These are phyloP conservation scores for Platypus cylindrus DNA, from an alignment of 2,888 invertebrate genomes.

Conservation along the genomic window DNA sequence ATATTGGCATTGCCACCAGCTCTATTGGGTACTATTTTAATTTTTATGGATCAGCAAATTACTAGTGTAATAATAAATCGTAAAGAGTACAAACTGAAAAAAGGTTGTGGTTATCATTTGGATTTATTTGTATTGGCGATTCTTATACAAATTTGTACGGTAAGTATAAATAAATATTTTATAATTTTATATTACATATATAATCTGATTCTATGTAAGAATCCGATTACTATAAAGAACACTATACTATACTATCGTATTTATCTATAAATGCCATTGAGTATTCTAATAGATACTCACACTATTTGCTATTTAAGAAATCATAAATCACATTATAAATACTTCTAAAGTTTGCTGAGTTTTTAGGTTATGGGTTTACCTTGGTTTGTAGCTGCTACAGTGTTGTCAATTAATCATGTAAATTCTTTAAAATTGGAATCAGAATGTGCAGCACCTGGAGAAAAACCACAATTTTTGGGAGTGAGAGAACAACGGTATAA, in stretches of 20 bases:
- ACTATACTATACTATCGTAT: not conserved
- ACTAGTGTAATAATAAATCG: slow-evolving; percentile 97
- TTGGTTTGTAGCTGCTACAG: slow-evolving; percentile 89
- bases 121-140: slow-evolving; percentile 84
- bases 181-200: not conserved
- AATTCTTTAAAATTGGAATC: slow-evolving; percentile 91
- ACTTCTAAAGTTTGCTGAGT: not conserved
- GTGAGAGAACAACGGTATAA: slow-evolving; percentile 52
- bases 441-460: slow-evolving; percentile 93
- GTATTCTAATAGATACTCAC: no score
- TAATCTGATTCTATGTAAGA: not conserved
- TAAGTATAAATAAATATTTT: slow-evolving; percentile 27
- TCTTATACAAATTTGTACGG: slow-evolving; percentile 77
- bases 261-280: not conserved
- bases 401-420: slow-evolving; percentile 93
- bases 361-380: slow-evolving; percentile 15
- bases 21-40: slow-evolving; percentile 85
- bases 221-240: not conserved
- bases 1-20: slow-evolving; percentile 82
- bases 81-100: slow-evolving; percentile 95
- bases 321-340: no score
- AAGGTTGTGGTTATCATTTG: slow-evolving; percentile 84
- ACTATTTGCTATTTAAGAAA: no score
- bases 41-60: slow-evolving; percentile 99
- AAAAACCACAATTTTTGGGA: slow-evolving; percentile 91